Percentiles rank a stretch among this genome's conserved stretches.
Evolutionary conservation across 37 sponge, comb jelly and placozoan species (phyloP).

Genomic region (Crambe crambe): DNA sequence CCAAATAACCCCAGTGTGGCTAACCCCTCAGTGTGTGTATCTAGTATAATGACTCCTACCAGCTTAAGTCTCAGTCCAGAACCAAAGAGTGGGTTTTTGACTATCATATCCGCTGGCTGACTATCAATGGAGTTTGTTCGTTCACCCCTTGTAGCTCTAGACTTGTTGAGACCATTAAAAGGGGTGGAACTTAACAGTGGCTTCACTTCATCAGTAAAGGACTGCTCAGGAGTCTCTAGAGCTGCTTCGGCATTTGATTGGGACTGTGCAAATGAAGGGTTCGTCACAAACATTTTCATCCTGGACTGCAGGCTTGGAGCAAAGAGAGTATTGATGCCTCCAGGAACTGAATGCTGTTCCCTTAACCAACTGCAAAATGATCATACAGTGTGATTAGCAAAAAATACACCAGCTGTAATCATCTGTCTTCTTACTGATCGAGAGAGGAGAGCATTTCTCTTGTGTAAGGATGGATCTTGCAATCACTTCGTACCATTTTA

Average conservation of each 20-base stretch:
- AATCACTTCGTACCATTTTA: background rate
- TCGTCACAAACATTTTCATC: constrained; percentile 40
- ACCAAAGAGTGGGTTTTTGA: constrained; percentile 68
- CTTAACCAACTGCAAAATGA: constrained; percentile 54
- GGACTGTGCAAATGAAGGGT: constrained; percentile 43
- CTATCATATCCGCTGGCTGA: constrained; percentile 50
- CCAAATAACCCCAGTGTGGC: no score
- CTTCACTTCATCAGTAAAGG: background rate
- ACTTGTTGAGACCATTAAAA: background rate
- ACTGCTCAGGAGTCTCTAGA: constrained; percentile 2
- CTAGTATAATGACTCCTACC: constrained; percentile 5
- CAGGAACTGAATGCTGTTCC: constrained; percentile 57
- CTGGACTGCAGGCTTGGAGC: constrained; percentile 25
- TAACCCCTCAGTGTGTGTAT: background rate
- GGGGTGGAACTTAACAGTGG: constrained; percentile 32
- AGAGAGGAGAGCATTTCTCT: constrained; percentile 56
- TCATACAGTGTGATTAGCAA: background rate
- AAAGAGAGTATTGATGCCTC: constrained; percentile 54
- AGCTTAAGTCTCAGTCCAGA: constrained; percentile 31
- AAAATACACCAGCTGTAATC: background rate
- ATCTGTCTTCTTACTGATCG: constrained; percentile 41
- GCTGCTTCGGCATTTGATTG: background rate
- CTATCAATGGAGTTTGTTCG: background rate
- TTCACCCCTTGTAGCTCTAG: background rate
- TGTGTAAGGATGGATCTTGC: constrained; percentile 58